Conservation (phyloP, 1,140 invertebrate species). For the Diploscapter pachys region DNA sequence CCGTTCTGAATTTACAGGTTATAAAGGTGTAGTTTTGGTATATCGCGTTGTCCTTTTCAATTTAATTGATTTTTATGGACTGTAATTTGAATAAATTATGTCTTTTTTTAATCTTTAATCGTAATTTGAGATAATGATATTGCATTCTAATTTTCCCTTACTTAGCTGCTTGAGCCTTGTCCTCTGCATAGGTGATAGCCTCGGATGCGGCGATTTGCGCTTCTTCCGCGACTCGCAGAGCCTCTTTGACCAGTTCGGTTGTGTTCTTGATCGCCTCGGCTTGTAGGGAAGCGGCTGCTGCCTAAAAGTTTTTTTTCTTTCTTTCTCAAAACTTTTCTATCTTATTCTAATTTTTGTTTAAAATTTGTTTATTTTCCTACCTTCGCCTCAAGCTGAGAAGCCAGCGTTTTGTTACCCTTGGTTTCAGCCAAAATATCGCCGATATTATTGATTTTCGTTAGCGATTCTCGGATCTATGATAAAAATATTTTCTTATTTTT, state of each 20-base stretch:
- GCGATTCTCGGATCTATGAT: conserved; percentile 51
- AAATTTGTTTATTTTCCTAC: conserved; percentile 43
- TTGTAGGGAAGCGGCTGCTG: conserved; percentile 13
- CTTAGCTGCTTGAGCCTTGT: conserved; percentile 8
- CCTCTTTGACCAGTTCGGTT: conserved; percentile 32
- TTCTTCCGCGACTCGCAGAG: conserved; percentile 29
- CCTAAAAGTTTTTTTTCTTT: conserved; percentile 19
- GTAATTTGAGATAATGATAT: too few relatives aligned
- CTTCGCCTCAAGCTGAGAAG: conserved; percentile 44
- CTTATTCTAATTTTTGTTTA: too few relatives aligned
- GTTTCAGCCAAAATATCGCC: conserved; percentile 55
- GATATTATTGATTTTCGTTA: conserved; percentile 53
- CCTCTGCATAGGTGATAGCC: conserved; percentile 19
- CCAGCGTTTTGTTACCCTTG: conserved; percentile 49
- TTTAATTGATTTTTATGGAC: too few relatives aligned
- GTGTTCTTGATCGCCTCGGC: conserved; percentile 32
- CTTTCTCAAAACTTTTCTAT: too few relatives aligned
- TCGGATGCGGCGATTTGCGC: conserved; percentile 21
- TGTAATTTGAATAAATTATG: too few relatives aligned
- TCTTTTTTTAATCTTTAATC: too few relatives aligned
- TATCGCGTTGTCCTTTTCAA: too few relatives aligned
- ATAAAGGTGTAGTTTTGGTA: too few relatives aligned
- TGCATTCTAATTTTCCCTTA: too few relatives aligned
- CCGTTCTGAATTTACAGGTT: background rate
- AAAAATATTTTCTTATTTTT: conserved; percentile 16